A percentile compares a stretch with the other conserved stretches of the same genome.
Evolutionary conservation across 2,888 invertebrate genomes (phyloP).

Genomic region (Callyntrura sp.): DNA sequence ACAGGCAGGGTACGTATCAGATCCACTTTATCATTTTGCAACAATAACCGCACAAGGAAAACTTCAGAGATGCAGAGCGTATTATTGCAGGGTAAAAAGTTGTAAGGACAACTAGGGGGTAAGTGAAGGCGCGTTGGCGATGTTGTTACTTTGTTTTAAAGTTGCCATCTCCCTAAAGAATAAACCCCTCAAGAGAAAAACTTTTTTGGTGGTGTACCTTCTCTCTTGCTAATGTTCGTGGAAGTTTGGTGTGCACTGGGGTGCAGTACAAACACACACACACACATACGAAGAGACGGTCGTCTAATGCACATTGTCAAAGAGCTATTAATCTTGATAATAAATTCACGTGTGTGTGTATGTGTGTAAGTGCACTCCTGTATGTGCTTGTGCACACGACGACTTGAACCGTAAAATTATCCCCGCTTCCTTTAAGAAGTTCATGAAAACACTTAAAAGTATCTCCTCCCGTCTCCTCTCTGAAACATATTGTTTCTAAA

Average conservation of each 20-base stretch:
- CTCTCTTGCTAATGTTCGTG: background rate
- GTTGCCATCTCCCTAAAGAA: background rate
- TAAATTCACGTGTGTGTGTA: constrained; percentile 45
- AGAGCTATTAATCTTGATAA: constrained; percentile 75
- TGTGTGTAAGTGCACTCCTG: too few species aligned
- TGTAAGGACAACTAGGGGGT: background rate
- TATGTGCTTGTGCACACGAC: background rate
- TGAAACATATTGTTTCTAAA: constrained; percentile 21
- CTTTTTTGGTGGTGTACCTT: constrained; percentile 27
- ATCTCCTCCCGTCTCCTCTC: background rate
- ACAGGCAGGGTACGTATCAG: too few species aligned
- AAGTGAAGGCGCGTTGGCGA: background rate
- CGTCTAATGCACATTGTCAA: constrained; percentile 56
- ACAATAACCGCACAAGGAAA: background rate
- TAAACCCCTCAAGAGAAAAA: background rate
- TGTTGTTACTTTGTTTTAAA: too few species aligned
- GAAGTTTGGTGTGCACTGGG: constrained; percentile 24
- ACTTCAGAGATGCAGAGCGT: background rate
- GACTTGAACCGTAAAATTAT: constrained; percentile 44
- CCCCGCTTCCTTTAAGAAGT: too few species aligned
- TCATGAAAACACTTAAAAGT: constrained; percentile 38
- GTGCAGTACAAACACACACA: too few species aligned
- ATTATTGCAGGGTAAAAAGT: background rate
- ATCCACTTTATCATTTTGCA: constrained; percentile 43
- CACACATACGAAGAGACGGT: background rate